Conservation (phyloP, 2,888 invertebrate species). For the Toxonevra muliebris region DNA sequence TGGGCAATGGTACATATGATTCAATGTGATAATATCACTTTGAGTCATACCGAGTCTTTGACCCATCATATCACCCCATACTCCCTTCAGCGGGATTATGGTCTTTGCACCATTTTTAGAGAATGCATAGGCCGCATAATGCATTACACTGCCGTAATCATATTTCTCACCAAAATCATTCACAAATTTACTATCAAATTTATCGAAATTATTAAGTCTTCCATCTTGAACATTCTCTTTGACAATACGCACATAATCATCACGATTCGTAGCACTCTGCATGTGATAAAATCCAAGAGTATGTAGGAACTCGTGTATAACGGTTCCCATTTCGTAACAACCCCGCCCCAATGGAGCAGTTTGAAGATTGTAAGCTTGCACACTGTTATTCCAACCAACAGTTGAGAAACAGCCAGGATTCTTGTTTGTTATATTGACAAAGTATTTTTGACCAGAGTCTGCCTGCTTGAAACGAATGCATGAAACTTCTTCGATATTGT, state of each 20-base stretch:
- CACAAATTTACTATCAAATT: constrained; percentile 68
- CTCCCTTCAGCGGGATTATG: constrained; percentile 68
- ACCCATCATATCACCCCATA: constrained; percentile 46
- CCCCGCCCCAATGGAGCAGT: constrained; percentile 51
- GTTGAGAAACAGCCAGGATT: constrained; percentile 77
- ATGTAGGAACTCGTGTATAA: constrained; percentile 81
- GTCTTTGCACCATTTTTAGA: constrained; percentile 75
- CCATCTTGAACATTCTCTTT: constrained; percentile 66
- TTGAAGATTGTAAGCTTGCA: constrained; percentile 54
- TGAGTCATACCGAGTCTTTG: constrained; percentile 52
- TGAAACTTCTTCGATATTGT: constrained; percentile 75
- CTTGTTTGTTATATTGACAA: constrained; percentile 51
- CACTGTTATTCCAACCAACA: constrained; percentile 70
- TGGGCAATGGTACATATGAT: constrained; percentile 56
- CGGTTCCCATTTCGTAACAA: constrained; percentile 67
- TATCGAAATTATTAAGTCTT: constrained; percentile 74
- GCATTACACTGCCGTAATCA: constrained; percentile 83
- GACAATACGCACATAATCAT: constrained; percentile 72
- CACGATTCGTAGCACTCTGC: constrained; percentile 79
- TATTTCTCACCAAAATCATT: constrained; percentile 74
- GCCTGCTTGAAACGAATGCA: constrained; percentile 76
- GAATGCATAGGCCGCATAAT: constrained; percentile 78
- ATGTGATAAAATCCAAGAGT: constrained; percentile 82
- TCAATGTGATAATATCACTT: constrained; percentile 55
- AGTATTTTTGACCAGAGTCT: constrained; percentile 56